These are phyloP conservation scores for Hypselothyrea guttata DNA, from an alignment of 2,888 invertebrate genomes.

Conservation along the genomic window DNA sequence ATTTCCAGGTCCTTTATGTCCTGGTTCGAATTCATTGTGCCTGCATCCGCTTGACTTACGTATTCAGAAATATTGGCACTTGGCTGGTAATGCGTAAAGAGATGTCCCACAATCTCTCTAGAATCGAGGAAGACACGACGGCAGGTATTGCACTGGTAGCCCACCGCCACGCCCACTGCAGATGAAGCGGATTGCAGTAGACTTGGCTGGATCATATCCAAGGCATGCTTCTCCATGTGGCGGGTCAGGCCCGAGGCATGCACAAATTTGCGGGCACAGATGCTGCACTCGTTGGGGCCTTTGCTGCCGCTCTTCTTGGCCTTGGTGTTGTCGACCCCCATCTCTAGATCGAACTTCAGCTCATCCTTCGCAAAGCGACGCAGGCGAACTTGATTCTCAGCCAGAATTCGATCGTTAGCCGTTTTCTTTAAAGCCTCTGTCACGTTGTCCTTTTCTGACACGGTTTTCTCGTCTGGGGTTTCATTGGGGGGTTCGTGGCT, in stretches of 20 bases:
- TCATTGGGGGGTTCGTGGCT: too few relatives aligned
- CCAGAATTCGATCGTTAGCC: constrained; percentile 67
- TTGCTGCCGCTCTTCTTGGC: constrained; percentile 60
- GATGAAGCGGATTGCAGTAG: constrained; percentile 22
- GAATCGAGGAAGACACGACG: constrained; percentile 78
- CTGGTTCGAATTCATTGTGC: too few relatives aligned
- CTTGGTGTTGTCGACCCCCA: constrained; percentile 35
- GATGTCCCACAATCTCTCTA: constrained; percentile 67
- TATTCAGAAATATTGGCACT: too few relatives aligned
- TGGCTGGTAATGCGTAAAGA: constrained; percentile 61
- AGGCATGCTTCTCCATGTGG: constrained; percentile 82
- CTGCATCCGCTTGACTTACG: too few relatives aligned
- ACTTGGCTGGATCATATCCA: constrained; percentile 72
- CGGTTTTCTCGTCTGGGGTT: constrained; percentile 7
- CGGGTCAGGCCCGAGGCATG: constrained; percentile 80
- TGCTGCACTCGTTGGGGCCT: constrained; percentile 79
- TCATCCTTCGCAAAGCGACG: constrained; percentile 81
- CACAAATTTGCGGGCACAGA: constrained; percentile 82
- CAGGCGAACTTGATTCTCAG: constrained; percentile 80
- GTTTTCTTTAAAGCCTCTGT: constrained; percentile 32
- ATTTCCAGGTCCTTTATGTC: constrained; percentile 26
- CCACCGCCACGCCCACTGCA: constrained; percentile 65
- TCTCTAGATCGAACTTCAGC: constrained; percentile 77
- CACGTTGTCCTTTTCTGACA: constrained; percentile 1
- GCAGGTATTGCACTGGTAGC: constrained; percentile 78